Evolutionary conservation across 2,113 vertebrate genomes (phyloP), one percentile per base, ranked within the genome.

Genomic region (Channa argus): DNA sequence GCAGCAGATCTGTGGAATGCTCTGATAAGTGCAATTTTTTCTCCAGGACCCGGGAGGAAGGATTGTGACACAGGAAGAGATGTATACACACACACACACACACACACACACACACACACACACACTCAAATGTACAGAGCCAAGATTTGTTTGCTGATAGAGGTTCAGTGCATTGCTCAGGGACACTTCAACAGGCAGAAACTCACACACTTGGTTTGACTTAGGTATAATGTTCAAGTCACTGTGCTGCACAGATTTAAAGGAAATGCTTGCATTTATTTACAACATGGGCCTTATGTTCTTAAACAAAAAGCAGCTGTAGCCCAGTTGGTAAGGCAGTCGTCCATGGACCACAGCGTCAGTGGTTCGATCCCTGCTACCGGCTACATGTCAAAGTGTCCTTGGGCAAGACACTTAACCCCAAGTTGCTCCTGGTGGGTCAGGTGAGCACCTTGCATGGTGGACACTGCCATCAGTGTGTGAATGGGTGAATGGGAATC

Each of bases 21-120:
- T 71, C 68, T 76, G 79, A 83, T 86, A 60, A 77, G 51, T 2
- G 3, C 14, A 9, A 39, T 62, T 77, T 61, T 12, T 44, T 67
- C 10, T 72, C 49, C 72, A 80, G 24, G 24, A 24, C 24, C 24
- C 1, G 24, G 24, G 24, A 24, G 24, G 24, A 24, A 49, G 14
- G 8, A 55, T 59, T 64, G 39, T 0, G 0, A 43, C 43, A 71
- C 74, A 83, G 67, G 75, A 84, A 85, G 64, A 11, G 65, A 70
- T 75, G 9, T 11, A 52, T 69, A 34, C 8, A 3, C n/a, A 15
- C 6, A 47, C 10, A 2, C 3, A 12, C 43, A 34, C 52, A 15
- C 24, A 13, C 45, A 55, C 34, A 69, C 41, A 58, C 12, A 47
- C 39, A 63, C 10, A 50, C 10, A n/a, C 15, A 8, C 44, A 6